Percentiles rank a stretch among this genome's conserved stretches.
phyloP scores from a whole-genome alignment of 2,797 vertebrate species.

The Tamandua tetradactyla region DNA sequence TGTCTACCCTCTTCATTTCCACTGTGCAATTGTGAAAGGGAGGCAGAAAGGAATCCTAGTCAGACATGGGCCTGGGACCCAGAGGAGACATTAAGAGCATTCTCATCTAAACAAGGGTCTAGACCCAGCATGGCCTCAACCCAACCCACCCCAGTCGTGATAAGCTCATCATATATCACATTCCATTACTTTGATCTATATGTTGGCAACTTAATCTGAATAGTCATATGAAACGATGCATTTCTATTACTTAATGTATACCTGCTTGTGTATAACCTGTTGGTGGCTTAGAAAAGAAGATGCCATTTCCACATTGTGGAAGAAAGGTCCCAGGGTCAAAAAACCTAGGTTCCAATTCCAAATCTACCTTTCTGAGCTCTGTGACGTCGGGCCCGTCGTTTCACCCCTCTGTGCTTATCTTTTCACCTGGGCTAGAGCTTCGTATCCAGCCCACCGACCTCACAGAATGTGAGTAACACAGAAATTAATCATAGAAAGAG shows the following conservation, averaged over 20 bases:
- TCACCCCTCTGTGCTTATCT: background rate
- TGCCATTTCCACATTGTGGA: fast-evolving
- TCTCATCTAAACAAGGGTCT: background rate
- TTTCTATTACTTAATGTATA: background rate
- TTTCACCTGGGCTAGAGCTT: background rate
- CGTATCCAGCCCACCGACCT: background rate
- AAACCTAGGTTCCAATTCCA: background rate
- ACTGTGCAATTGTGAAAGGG: background rate
- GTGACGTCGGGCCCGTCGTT: background rate
- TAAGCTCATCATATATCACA: background rate
- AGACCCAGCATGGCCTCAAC: background rate
- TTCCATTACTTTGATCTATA: background rate
- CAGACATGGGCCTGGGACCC: background rate
- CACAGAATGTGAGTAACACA: background rate
- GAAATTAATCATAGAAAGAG: background rate
- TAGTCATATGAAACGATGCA: background rate
- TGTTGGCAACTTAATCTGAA: background rate
- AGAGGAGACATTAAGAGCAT: background rate
- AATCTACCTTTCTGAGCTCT: background rate
- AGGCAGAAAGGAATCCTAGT: background rate
- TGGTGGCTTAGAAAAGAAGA: background rate
- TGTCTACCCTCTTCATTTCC: background rate
- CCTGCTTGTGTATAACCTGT: background rate
- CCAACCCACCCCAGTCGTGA: no score
- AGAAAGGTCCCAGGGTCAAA: background rate